These are phyloP conservation scores for Drosophila paramelanica DNA, from an alignment of 2,888 invertebrate species.

Conservation along the genomic window DNA sequence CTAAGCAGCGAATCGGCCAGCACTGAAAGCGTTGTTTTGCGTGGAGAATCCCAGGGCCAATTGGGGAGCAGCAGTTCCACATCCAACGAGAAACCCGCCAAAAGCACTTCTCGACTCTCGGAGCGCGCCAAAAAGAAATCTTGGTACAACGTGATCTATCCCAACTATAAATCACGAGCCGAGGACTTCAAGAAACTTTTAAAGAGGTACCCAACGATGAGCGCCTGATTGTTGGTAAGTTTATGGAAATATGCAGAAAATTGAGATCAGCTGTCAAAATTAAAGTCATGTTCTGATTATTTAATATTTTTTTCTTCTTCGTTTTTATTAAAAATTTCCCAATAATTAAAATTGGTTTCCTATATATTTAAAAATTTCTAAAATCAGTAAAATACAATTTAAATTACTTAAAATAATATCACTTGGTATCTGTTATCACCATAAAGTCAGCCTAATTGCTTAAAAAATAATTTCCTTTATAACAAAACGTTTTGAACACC, in stretches of 20 bases:
- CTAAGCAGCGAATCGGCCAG: constrained; percentile 61
- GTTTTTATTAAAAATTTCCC: too few relatives aligned
- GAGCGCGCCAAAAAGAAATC: constrained; percentile 91
- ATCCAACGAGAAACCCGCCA: constrained; percentile 74
- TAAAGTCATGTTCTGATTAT: too few relatives aligned
- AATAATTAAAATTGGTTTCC: too few relatives aligned
- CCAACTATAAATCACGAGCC: constrained; percentile 96
- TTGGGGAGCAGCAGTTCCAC: constrained; percentile 49
- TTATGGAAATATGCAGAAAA: constrained; percentile 6
- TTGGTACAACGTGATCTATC: constrained; percentile 94
- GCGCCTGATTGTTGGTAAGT: constrained; percentile 95
- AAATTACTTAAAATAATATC: too few relatives aligned
- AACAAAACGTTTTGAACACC: not conserved
- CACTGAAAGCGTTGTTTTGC: constrained; percentile 53
- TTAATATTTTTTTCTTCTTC: too few relatives aligned
- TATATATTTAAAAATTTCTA: too few relatives aligned
- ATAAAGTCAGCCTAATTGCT: too few relatives aligned
- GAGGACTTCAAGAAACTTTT: constrained; percentile 97
- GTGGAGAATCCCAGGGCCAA: constrained; percentile 45
- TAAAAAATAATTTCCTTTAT: not conserved
- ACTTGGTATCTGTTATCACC: too few relatives aligned
- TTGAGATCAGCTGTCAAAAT: not conserved
- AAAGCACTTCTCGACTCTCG: constrained; percentile 83
- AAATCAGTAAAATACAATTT: too few relatives aligned
- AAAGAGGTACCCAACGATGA: constrained; percentile 96